Percentiles rank a stretch among this genome's conserved stretches.
Evolutionary conservation across 1,140 invertebrate genomes (phyloP).

Genomic region (Apis florea): DNA sequence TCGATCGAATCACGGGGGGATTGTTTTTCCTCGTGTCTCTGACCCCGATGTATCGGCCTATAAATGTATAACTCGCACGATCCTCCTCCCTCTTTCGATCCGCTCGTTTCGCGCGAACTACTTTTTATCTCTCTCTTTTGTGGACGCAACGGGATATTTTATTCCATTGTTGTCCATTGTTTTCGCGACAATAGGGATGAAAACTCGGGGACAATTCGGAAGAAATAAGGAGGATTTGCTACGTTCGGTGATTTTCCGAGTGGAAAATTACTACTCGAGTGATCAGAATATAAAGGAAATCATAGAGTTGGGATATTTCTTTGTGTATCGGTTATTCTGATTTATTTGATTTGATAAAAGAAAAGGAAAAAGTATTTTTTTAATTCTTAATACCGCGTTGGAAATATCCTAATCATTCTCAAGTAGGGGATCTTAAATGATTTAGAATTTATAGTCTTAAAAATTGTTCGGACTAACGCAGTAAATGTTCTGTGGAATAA

Average conservation of each 20-base stretch:
- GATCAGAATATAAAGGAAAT: not conserved
- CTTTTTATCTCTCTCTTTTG: not conserved
- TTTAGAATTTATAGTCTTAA: no score
- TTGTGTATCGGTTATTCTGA: no score
- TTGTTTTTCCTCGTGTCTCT: conserved; percentile 21
- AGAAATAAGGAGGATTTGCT: not conserved
- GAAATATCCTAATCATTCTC: no score
- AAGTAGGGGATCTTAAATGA: no score
- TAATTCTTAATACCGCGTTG: no score
- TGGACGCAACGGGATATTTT: not conserved
- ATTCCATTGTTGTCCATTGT: not conserved
- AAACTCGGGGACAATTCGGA: not conserved
- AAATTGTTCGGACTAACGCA: no score
- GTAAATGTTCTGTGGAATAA: no score
- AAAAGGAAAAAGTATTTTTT: no score
- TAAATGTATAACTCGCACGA: conserved; percentile 12
- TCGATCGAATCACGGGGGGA: conserved; percentile 45
- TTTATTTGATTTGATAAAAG: no score
- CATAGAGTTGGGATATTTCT: no score
- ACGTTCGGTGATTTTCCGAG: not conserved
- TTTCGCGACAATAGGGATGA: not conserved
- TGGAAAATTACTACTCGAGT: not conserved
- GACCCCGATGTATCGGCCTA: not conserved
- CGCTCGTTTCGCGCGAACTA: not conserved
- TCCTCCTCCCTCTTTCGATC: not conserved